Percentiles rank a stretch among this genome's conserved stretches.
phyloP scores from a whole-genome alignment of 1,140 invertebrate genomes.

The Pseudomyrmex dendroicus region DNA sequence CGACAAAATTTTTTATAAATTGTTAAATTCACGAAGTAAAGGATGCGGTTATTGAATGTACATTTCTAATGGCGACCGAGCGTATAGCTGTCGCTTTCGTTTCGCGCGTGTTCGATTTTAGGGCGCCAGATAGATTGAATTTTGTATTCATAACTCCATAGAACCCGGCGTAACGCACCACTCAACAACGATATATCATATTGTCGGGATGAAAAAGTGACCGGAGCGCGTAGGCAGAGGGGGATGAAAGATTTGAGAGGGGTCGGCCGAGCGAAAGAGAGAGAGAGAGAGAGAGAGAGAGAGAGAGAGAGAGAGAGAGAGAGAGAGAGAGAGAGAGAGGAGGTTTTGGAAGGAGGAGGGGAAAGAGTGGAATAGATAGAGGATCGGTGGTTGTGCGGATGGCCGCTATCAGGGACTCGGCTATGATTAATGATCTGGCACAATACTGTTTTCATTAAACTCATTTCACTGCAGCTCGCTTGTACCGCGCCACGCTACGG shows the following conservation, averaged over 20 bases:
- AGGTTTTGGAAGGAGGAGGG: background rate
- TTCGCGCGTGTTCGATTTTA: constrained; percentile 41
- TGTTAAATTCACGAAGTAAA: background rate
- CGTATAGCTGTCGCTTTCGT: constrained; percentile 40
- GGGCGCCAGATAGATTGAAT: constrained; percentile 58
- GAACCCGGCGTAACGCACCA: constrained; percentile 76
- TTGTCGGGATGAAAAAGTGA: constrained; percentile 73
- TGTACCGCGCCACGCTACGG: constrained; percentile 73
- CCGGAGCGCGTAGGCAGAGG: constrained; percentile 56
- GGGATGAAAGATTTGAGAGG: constrained; percentile 66
- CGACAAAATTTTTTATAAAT: background rate
- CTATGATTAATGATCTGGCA: constrained; percentile 84
- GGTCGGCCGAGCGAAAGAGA: constrained; percentile 40
- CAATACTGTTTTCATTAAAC: constrained; percentile 86
- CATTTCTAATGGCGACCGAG: background rate
- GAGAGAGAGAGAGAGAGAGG: constrained; percentile 27
- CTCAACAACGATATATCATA: constrained; percentile 81
- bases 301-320: background rate
- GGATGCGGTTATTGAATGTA: background rate
- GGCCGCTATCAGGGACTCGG: constrained; percentile 81
- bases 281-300: constrained; percentile 23
- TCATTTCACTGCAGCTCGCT: constrained; percentile 82
- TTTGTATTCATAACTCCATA: constrained; percentile 78
- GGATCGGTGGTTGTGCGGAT: constrained; percentile 77
- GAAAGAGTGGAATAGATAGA: constrained; percentile 29